These are phyloP conservation scores for Noctua janthina DNA, from an alignment of 2,888 invertebrate species.

Conservation along the genomic window DNA sequence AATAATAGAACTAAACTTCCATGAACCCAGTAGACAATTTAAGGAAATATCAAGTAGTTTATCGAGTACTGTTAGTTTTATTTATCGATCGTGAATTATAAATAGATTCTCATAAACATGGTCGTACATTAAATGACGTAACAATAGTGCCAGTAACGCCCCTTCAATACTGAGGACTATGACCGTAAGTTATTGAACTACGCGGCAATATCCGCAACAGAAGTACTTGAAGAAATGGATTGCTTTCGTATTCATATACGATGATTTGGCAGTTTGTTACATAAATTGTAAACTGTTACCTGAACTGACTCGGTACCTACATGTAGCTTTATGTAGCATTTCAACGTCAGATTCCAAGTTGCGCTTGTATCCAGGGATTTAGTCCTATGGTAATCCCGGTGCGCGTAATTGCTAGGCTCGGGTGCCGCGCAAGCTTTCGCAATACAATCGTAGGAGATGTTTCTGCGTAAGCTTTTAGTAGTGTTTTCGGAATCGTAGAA, in stretches of 20 bases:
- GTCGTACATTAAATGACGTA: conserved; percentile 39
- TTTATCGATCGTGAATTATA: conserved; percentile 56
- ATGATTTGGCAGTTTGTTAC: conserved; percentile 12
- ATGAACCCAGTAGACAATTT: conserved; percentile 37
- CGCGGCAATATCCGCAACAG: conserved; percentile 33
- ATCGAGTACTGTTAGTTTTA: conserved; percentile 21
- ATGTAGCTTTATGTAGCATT: not conserved
- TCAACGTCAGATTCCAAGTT: not conserved
- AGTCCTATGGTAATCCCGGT: conserved; percentile 26
- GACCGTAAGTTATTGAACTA: conserved; percentile 50
- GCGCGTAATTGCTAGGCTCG: conserved; percentile 18
- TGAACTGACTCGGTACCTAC: not conserved
- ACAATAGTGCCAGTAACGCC: conserved; percentile 42
- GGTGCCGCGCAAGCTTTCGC: not conserved
- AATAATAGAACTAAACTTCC: conserved; percentile 15
- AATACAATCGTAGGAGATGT: conserved; percentile 22
- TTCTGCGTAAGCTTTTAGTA: conserved; percentile 26
- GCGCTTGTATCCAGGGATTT: conserved; percentile 27
- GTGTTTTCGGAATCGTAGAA: conserved; percentile 13
- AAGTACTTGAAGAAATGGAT: conserved; percentile 34
- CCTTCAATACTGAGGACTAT: conserved; percentile 39
- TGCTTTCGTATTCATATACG: conserved; percentile 28
- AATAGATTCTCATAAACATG: conserved; percentile 46
- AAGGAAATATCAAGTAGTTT: conserved; percentile 38
- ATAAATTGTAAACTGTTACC: conserved; percentile 31